Evolutionary conservation across 2,888 invertebrate genomes (phyloP).

Genomic region (Phyto melanocephala): DNA sequence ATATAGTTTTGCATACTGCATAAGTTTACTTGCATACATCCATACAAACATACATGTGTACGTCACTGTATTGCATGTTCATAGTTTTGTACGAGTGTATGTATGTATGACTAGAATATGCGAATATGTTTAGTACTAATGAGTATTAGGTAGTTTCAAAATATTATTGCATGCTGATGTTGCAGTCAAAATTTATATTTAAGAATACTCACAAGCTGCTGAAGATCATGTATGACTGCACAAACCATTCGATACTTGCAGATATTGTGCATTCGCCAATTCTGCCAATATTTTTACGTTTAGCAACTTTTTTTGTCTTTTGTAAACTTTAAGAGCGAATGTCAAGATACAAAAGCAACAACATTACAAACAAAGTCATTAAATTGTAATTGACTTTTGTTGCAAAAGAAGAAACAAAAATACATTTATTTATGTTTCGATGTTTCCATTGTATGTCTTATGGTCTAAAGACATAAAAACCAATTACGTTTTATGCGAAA

Average conservation of each 20-base stretch:
- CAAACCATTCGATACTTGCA: conserved; percentile 1
- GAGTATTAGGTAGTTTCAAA: conserved; percentile 16
- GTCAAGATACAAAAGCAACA: conserved; percentile 24
- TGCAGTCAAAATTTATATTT: background rate
- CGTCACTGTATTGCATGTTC: background rate
- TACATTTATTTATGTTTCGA: background rate
- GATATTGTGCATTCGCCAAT: background rate
- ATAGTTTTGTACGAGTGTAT: background rate
- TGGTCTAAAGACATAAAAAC: conserved; percentile 32
- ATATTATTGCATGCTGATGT: conserved; percentile 19
- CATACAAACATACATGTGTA: background rate
- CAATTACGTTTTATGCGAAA: conserved; percentile 32
- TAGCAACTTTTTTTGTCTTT: background rate
- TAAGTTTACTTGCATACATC: too few relatives aligned
- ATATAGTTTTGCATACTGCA: too few relatives aligned
- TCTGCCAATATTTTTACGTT: conserved; percentile 8
- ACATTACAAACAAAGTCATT: conserved; percentile 56
- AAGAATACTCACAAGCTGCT: background rate
- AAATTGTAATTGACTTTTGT: conserved; percentile 66
- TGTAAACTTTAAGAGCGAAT: conserved; percentile 12
- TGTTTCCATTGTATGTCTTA: conserved; percentile 28
- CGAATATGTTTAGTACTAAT: conserved; percentile 11
- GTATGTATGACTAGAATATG: too few relatives aligned
- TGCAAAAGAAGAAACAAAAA: conserved; percentile 46
- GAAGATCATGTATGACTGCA: conserved; percentile 25